Base-by-base conservation (phyloP, 2,113 vertebrate genomes). In the Carassius auratus region DNA sequence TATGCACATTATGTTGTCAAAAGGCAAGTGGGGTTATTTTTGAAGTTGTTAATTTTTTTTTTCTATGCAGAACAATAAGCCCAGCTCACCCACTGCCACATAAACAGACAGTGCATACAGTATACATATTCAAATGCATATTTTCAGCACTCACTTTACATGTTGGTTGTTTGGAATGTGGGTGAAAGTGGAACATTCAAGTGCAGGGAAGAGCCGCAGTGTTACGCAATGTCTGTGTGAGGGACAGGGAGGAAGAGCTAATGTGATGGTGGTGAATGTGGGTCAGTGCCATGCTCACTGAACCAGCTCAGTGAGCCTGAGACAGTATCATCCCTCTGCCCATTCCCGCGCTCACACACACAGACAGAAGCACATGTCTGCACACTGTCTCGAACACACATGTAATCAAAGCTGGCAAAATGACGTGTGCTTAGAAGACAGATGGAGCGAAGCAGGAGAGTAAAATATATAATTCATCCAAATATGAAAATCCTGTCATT, bases 221-320 rank as follows among this genome's bases (percentile, higher is more conserved):
- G 84, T 90, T 90, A 90, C 33, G 89, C 81, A 90, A 89, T 33
- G 21, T 74, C 76, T 88, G 76, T 68, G 64, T 87, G 86, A 79
- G 84, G 15, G 68, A 77, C 42, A 66, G 73, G 33, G 68, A 75
- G 84, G 66, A 79, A n/a, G 85, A 85, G 76, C 73, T 73, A 82
- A 76, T 42, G 57, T 77, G 84, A 89, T 69, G 68, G 78, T 45
- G 48, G 38, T 45, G 55, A 89, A 91, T 91, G 59, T 88, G 84
- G 90, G 86, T 89, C 89, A 90, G 84, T 74, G 78, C 45, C 45
- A 84, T 88, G 89, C 86, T 89, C 84, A 87, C 19, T 84, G 84
- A 87, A 81, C 83, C 87, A 69, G 38, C 61, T 71, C 74, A 78
- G 8, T 66, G 50, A 81, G 81, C 42, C 59, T 73, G 38, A 76